Evolutionary conservation across 2,797 vertebrate genomes (phyloP).

Genomic region (Lindbergichthys nudifrons): DNA sequence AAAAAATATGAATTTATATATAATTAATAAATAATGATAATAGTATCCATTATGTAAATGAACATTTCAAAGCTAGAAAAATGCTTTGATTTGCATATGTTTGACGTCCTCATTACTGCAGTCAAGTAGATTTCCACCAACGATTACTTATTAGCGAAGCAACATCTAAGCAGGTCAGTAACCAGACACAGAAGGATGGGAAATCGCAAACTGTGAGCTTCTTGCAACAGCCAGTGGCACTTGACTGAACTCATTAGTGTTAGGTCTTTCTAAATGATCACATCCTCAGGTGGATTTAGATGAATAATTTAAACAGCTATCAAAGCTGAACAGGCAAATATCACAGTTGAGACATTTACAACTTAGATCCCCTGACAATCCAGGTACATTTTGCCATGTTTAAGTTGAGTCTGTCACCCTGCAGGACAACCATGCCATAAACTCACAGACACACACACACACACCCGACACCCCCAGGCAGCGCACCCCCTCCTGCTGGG

Average conservation of each 20-base stretch:
- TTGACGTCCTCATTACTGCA: background rate
- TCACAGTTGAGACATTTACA: conserved; percentile 45
- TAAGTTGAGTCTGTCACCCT: conserved; percentile 54
- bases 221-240: background rate
- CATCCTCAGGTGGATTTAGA: conserved; percentile 2
- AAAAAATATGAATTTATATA: background rate
- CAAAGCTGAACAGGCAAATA: conserved; percentile 27
- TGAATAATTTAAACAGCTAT: conserved; percentile 1
- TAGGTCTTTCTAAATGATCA: background rate
- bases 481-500: conserved; percentile 71
- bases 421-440: conserved; percentile 26
- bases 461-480: conserved; percentile 57
- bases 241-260: conserved; percentile 7
- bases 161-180: background rate
- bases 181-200: background rate
- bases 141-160: conserved; percentile 1
- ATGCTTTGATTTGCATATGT: background rate
- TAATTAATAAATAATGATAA: background rate
- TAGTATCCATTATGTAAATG: background rate
- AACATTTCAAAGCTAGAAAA: background rate
- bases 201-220: background rate
- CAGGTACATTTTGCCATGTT: conserved; percentile 37
- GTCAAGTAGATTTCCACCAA: background rate
- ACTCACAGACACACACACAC: conserved; percentile 38
- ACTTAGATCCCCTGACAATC: conserved; percentile 44